Conservation (phyloP, 2,113 vertebrate species). For the Pterocles burchelli region DNA sequence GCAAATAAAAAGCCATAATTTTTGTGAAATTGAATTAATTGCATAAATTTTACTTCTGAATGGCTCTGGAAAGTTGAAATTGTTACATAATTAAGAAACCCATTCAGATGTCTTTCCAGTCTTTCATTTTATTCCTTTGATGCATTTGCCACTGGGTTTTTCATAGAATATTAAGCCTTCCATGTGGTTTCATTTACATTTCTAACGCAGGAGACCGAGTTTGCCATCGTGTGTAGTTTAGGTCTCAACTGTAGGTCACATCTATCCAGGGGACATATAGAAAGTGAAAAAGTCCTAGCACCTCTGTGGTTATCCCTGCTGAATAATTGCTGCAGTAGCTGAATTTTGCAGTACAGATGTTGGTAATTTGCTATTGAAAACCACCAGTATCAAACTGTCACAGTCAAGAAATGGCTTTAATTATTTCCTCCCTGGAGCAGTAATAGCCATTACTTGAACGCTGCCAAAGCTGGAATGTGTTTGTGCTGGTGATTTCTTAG, state of each 20-base stretch:
- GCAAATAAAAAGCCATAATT: not conserved
- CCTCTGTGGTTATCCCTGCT: not conserved
- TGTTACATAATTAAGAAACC: slow-evolving; percentile 15
- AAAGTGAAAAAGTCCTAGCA: slow-evolving; percentile 18
- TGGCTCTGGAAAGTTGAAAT: slow-evolving; percentile 39
- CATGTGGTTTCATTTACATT: slow-evolving; percentile 35
- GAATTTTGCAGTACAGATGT: slow-evolving; percentile 36
- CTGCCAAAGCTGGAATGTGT: slow-evolving; percentile 17
- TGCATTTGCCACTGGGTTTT: slow-evolving; percentile 16
- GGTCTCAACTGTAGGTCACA: not conserved
- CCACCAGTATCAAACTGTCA: slow-evolving; percentile 54
- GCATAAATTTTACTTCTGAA: not conserved
- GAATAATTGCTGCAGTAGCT: slow-evolving; percentile 38
- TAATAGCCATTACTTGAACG: slow-evolving; percentile 39
- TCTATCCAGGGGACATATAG: slow-evolving; percentile 1
- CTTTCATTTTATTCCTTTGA: slow-evolving; percentile 44
- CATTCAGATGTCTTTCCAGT: slow-evolving; percentile 18
- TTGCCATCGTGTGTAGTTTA: not conserved
- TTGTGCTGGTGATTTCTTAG: slow-evolving; percentile 28
- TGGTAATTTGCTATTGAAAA: slow-evolving; percentile 68
- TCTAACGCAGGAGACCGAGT: not conserved
- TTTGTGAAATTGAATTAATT: not conserved
- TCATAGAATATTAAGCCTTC: slow-evolving; percentile 35
- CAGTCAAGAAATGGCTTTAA: slow-evolving; percentile 67
- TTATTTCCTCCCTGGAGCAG: slow-evolving; percentile 63